phyloP scores from a whole-genome alignment of 2,113 vertebrate genomes.

The Pedetes capensis region DNA sequence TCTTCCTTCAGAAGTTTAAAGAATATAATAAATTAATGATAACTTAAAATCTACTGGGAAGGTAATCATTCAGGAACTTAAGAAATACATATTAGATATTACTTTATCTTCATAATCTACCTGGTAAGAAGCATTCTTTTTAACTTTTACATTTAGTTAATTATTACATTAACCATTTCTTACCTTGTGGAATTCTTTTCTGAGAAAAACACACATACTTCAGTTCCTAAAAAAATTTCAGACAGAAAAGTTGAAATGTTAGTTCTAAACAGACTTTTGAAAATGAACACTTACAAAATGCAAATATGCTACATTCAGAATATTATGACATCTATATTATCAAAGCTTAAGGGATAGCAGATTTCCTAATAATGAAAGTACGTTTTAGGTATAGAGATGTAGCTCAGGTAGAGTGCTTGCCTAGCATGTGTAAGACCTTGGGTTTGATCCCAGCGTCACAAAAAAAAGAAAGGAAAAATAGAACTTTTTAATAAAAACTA shows the following conservation, averaged over 20 bases:
- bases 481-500: conserved; percentile 18
- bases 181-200: conserved; percentile 73
- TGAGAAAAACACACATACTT: conserved; percentile 68
- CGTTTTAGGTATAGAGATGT: no score
- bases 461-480: no score
- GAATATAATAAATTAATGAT: not conserved
- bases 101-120: conserved; percentile 6
- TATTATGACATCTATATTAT: conserved; percentile 5
- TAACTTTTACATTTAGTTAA: not conserved
- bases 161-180: conserved; percentile 41
- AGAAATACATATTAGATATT: not conserved
- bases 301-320: not conserved
- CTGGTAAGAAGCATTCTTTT: not conserved
- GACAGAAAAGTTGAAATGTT: conserved; percentile 54
- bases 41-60: conserved; percentile 22
- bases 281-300: conserved; percentile 19
- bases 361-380: conserved; percentile 51
- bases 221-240: conserved; percentile 70
- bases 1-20: conserved; percentile 31
- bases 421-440: no score
- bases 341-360: not conserved
- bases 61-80: not conserved
- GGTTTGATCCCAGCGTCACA: no score
- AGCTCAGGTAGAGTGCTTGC: no score
- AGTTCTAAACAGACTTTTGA: conserved; percentile 52